Evolutionary conservation across 2,888 invertebrate genomes (phyloP), one percentile per base, ranked within the genome.

Genomic region (Griposia aprilina): DNA sequence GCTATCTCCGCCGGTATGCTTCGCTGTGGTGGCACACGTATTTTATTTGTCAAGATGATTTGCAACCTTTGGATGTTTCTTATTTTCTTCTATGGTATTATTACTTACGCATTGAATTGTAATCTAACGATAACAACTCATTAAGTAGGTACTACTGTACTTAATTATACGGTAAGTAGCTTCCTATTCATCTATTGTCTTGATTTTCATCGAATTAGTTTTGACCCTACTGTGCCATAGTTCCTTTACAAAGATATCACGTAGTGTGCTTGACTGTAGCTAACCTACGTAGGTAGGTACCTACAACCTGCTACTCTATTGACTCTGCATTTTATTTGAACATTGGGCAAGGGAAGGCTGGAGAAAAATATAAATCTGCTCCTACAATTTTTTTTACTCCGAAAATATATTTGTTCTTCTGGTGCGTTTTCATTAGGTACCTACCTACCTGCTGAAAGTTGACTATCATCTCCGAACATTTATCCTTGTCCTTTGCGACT

Each of bases 121-220:
- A 41, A 45, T 66, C 59, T 65, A 72, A 50, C 13, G 45, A 50
- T 73, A 78, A n/a, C 20, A 66, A 72, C 30, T 26, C n/a, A 26
- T 45, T 76, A 8, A n/a, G n/a, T n/a, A n/a, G 6, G n/a, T 45
- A 45, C 48, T 23, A 30, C 30, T 11, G 23, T 63, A 26, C 10
- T n/a, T 66, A n/a, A 45, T 48, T 48, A 48, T n/a, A n/a, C 20
- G 15, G 26, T 66, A 55, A 36, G 36, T 36, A 17, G n/a, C n/a
- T n/a, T n/a, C 41, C 17, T 3, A 45, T 74, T 45, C 17, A 50
- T 76, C 30, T 67, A 69, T 67, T 77, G 50, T 77, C 36, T 68
- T 77, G 5, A 41, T n/a, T 77, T 76, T 77, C 76, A 67, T 76
- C 23, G 59, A 50, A 59, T 67, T 59, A 50, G 6, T 76, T 66